phyloP scores from a whole-genome alignment of 92 coral and sea anemone genomes.

The Montipora capitata region DNA sequence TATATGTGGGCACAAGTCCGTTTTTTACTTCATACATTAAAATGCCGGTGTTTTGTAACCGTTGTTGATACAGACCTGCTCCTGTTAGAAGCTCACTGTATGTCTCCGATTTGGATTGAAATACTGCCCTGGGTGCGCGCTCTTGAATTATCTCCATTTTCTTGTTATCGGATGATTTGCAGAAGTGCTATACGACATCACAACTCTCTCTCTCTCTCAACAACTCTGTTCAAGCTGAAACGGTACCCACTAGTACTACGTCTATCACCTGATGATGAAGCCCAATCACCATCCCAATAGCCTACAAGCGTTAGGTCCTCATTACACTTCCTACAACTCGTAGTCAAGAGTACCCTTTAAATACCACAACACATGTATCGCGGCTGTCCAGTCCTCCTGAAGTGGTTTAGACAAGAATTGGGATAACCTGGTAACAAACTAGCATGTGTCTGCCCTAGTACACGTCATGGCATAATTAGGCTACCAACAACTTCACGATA shows the following conservation, averaged over 20 bases:
- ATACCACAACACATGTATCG: constrained; percentile 54
- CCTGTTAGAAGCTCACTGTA: no score
- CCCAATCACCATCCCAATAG: constrained; percentile 71
- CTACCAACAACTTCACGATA: constrained; percentile 60
- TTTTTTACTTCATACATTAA: no score
- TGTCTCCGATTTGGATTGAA: no score
- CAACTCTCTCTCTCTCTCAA: no score
- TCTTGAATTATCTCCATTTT: no score
- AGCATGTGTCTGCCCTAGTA: constrained; percentile 67
- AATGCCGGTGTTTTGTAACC: no score
- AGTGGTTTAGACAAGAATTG: constrained; percentile 37
- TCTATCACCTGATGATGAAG: constrained; percentile 66
- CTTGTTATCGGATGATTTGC: no score
- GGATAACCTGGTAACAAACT: constrained; percentile 48
- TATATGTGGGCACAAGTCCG: no score
- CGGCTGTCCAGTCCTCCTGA: constrained; percentile 49
- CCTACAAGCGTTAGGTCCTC: constrained; percentile 35
- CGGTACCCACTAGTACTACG: constrained; percentile 70
- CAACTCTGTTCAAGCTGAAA: constrained; percentile 51
- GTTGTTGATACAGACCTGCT: no score
- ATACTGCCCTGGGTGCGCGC: no score
- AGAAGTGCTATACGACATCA: no score
- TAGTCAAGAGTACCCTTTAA: constrained; percentile 53
- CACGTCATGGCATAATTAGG: constrained; percentile 44
- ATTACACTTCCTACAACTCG: constrained; percentile 23